These are phyloP conservation scores for Drosophila nasuta DNA, from an alignment of 1,140 invertebrate genomes.

Conservation along the genomic window DNA sequence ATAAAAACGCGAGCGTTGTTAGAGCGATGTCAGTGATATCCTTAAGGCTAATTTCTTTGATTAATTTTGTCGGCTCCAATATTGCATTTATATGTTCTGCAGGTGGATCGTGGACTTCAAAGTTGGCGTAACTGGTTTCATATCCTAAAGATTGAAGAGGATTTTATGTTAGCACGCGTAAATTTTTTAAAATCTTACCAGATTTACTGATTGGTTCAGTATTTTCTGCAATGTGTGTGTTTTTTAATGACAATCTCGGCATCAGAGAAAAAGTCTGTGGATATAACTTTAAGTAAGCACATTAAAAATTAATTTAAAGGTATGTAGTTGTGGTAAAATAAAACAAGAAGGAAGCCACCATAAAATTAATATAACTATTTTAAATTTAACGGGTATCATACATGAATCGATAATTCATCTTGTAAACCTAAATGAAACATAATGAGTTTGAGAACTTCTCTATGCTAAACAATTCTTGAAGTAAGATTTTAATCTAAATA, in stretches of 20 bases:
- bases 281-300: slow-evolving; percentile 23
- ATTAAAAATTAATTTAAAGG: neutral
- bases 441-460: too few relatives aligned
- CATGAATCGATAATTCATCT: too few relatives aligned
- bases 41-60: slow-evolving; percentile 87
- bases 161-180: neutral
- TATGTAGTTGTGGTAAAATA: too few relatives aligned
- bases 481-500: too few relatives aligned
- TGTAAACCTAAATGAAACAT: too few relatives aligned
- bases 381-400: too few relatives aligned
- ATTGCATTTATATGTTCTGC: neutral
- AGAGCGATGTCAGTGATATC: slow-evolving; percentile 92
- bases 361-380: too few relatives aligned
- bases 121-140: slow-evolving; percentile 30
- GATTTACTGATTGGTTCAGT: slow-evolving; percentile 51
- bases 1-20: slow-evolving; percentile 91
- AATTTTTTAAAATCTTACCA: slow-evolving; percentile 33
- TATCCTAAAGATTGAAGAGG: slow-evolving; percentile 42
- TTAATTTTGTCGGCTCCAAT: slow-evolving; percentile 34
- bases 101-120: slow-evolving; percentile 2
- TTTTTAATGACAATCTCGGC: slow-evolving; percentile 8
- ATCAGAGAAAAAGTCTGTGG: neutral
- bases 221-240: neutral
- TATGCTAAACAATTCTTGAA: too few relatives aligned
- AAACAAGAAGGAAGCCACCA: too few relatives aligned